Conservation (phyloP, 2,888 invertebrate species). For the Dysmachus trigonus region DNA sequence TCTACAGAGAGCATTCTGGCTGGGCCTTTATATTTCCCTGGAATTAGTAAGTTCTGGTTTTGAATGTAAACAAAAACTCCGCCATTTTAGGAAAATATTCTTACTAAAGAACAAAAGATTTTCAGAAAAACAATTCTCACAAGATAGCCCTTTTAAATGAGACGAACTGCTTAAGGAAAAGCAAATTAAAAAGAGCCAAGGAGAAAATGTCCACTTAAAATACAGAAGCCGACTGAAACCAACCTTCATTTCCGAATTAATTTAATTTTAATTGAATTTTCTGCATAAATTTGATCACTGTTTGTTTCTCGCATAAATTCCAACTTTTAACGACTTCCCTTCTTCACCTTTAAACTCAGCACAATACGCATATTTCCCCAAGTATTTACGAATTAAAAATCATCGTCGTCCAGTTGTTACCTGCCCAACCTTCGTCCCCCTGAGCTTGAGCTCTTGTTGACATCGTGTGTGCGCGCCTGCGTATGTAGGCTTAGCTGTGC, state of each 20-base stretch:
- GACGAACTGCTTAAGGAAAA: not conserved
- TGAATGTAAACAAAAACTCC: not conserved
- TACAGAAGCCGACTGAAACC: not conserved
- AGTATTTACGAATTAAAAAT: not conserved
- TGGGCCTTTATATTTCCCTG: too few species aligned
- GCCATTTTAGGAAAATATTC: not conserved
- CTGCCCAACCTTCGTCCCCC: not conserved
- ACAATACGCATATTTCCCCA: not conserved
- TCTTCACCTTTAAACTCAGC: conserved; percentile 19
- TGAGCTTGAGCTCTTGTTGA: not conserved
- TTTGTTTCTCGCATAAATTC: not conserved
- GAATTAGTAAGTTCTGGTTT: too few species aligned
- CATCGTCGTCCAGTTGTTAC: conserved; percentile 14
- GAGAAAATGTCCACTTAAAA: not conserved
- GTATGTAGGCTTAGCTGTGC: not conserved
- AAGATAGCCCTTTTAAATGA: not conserved
- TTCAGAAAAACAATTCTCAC: not conserved
- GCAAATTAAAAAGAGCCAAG: not conserved
- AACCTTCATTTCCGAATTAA: not conserved
- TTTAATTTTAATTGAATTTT: conserved; percentile 5
- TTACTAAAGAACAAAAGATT: too few species aligned
- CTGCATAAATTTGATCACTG: not conserved
- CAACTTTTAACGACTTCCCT: conserved; percentile 17
- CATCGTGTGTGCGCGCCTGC: not conserved
- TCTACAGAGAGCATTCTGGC: too few species aligned